phyloP scores from a whole-genome alignment of 2,888 invertebrate species.

The Pilophorus perplexus region DNA sequence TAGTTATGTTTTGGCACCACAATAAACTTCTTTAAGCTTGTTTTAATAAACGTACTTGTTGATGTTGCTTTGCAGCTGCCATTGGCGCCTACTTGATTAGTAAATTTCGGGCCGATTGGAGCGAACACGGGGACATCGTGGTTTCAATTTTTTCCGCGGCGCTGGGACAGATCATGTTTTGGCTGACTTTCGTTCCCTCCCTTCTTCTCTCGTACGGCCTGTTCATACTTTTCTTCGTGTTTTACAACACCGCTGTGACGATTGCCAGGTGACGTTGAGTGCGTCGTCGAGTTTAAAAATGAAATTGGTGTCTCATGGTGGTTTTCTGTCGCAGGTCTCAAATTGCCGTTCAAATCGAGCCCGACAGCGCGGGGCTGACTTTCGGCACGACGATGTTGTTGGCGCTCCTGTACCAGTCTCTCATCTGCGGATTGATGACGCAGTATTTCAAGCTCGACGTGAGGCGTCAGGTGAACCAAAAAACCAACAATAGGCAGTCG shows the following conservation, averaged over 20 bases:
- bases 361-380: slow-evolving; percentile 83
- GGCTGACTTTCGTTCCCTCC: not conserved
- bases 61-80: slow-evolving; percentile 8
- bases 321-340: slow-evolving; percentile 74
- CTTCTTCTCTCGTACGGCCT: not conserved
- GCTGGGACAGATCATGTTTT: not conserved
- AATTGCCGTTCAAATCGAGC: slow-evolving; percentile 75
- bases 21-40: too few species aligned
- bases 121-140: slow-evolving; percentile 2
- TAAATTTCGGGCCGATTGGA: slow-evolving; percentile 9
- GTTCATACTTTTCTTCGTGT: slow-evolving; percentile 3
- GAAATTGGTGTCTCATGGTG: too few species aligned
- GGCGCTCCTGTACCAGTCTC: slow-evolving; percentile 73
- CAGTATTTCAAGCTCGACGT: slow-evolving; percentile 13
- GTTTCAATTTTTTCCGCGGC: slow-evolving; percentile 3
- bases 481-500: too few species aligned
- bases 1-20: too few species aligned
- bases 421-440: slow-evolving; percentile 54
- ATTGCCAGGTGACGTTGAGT: slow-evolving; percentile 23
- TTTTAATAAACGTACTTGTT: too few species aligned
- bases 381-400: slow-evolving; percentile 86
- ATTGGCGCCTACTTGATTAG: slow-evolving; percentile 10
- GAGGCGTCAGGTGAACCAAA: not conserved
- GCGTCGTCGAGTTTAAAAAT: too few species aligned
- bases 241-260: slow-evolving; percentile 19